These are phyloP conservation scores for Cromileptes altivelis DNA, from an alignment of 2,113 vertebrate genomes.

Conservation along the genomic window DNA sequence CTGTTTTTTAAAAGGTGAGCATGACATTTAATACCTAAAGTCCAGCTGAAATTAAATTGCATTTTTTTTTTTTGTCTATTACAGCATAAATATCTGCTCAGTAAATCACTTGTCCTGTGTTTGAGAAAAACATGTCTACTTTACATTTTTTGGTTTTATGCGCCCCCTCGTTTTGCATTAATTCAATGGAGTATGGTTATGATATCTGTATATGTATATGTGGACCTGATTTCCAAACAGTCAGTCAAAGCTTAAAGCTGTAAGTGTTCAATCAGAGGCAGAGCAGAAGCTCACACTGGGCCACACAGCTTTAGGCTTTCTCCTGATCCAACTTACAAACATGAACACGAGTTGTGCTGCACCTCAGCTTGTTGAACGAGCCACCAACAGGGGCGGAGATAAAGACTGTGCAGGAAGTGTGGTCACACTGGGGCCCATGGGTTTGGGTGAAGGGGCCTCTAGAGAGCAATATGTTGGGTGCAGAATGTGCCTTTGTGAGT, in stretches of 20 bases:
- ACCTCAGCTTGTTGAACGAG: background rate
- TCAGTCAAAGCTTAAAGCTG: background rate
- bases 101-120: no score
- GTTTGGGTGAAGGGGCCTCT: no score
- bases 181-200: no score
- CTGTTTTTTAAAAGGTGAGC: constrained; percentile 49
- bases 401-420: no score
- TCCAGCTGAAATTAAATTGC: background rate
- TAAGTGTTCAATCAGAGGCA: background rate
- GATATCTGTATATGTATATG: background rate
- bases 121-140: background rate
- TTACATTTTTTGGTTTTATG: background rate
- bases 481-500: no score
- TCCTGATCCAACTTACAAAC: no score
- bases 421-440: no score
- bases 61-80: background rate
- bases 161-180: background rate
- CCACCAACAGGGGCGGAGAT: background rate
- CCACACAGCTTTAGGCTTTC: background rate
- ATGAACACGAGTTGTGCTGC: no score
- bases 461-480: no score
- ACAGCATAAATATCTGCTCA: background rate
- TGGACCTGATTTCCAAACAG: background rate
- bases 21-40: constrained; percentile 42
- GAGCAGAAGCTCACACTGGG: background rate